phyloP scores from a whole-genome alignment of 2,797 vertebrate genomes.

The Danio albolineatus region DNA sequence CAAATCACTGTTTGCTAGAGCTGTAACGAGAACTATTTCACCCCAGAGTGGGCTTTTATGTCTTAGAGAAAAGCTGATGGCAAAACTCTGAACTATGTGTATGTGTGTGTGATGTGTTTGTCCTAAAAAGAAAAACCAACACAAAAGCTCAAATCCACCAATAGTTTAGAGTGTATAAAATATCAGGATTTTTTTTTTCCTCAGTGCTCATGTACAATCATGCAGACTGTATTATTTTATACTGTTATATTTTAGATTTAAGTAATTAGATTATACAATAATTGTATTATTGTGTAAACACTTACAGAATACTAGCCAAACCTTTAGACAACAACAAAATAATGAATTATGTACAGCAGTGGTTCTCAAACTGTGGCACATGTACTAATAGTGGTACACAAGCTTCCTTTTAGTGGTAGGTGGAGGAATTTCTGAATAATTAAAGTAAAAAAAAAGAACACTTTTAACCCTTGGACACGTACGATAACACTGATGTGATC shows the following conservation, averaged over 20 bases:
- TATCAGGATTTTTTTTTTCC: neutral
- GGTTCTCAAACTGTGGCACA: no score
- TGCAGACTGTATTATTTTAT: neutral
- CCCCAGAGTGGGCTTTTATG: constrained; percentile 13
- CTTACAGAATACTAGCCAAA: no score
- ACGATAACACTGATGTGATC: no score
- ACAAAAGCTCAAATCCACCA: neutral
- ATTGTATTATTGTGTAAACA: no score
- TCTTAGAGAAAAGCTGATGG: constrained; percentile 3
- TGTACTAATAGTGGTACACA: no score
- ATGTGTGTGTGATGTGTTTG: neutral
- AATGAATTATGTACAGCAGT: neutral
- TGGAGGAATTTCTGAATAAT: no score
- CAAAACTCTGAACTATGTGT: neutral
- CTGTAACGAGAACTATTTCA: constrained; percentile 43
- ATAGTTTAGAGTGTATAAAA: neutral
- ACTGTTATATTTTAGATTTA: no score
- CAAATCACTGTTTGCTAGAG: constrained; percentile 31
- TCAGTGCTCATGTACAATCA: neutral
- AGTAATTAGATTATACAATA: no score
- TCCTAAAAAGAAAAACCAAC: neutral
- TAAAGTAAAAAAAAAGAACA: no score
- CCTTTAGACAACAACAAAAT: neutral
- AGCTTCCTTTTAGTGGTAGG: no score
- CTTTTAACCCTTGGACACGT: no score